A percentile compares a stretch with the other conserved stretches of the same genome.
phyloP scores from a whole-genome alignment of 2,113 vertebrate species.

The Dicrurus megarhynchus region DNA sequence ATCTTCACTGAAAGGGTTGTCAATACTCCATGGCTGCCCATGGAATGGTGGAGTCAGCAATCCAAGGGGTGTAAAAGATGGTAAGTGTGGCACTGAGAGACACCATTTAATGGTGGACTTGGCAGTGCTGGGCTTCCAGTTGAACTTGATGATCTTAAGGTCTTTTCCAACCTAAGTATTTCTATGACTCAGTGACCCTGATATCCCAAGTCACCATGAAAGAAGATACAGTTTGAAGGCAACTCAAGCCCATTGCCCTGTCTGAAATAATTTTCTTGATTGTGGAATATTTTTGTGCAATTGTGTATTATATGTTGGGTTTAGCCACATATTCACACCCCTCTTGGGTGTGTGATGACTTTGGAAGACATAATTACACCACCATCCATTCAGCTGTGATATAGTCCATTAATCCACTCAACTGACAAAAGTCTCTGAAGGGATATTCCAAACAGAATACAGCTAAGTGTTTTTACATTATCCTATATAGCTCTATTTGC shows the following conservation, averaged over 20 bases:
- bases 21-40: not conserved
- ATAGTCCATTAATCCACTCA: not conserved
- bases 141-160: not conserved
- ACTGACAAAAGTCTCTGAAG: not conserved
- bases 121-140: not conserved
- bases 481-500: not conserved
- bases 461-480: not conserved
- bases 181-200: not conserved
- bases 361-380: not conserved
- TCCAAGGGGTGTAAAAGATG: no score
- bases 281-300: not conserved
- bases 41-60: not conserved
- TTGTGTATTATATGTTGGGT: fast-evolving
- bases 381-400: not conserved
- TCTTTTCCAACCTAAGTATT: not conserved
- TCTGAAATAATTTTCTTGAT: not conserved
- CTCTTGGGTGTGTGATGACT: not conserved
- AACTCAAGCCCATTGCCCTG: not conserved
- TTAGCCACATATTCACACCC: not conserved
- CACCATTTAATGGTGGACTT: fast-evolving
- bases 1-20: not conserved
- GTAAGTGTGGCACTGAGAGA: not conserved
- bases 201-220: not conserved
- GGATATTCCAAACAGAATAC: not conserved
- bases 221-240: not conserved